Evolutionary conservation across 2,797 vertebrate species (phyloP).

Genomic region (Silurus lanzhouensis): DNA sequence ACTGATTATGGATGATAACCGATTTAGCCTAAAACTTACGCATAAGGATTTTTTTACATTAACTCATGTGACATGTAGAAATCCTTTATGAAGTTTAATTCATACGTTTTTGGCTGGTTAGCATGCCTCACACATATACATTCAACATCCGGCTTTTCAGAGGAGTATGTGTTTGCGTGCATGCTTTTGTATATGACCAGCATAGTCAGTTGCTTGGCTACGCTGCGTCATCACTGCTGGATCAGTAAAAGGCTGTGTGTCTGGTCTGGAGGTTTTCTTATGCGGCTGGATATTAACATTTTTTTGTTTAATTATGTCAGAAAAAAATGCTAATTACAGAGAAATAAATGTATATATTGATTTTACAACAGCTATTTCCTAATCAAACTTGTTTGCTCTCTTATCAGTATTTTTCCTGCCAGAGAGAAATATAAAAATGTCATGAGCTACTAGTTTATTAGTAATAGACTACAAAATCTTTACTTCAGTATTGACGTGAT

Average conservation of each 20-base stretch:
- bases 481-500: background rate
- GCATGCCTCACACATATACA: slow-evolving; percentile 27
- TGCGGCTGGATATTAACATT: background rate
- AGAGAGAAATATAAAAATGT: background rate
- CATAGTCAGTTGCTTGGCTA: slow-evolving; percentile 52
- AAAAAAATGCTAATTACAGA: background rate
- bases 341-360: background rate
- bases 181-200: slow-evolving; percentile 19
- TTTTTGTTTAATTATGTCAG: background rate
- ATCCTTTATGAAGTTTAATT: slow-evolving; percentile 12
- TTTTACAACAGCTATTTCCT: background rate
- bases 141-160: slow-evolving; percentile 31
- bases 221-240: slow-evolving; percentile 27
- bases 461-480: background rate
- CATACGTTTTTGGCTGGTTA: slow-evolving; percentile 40
- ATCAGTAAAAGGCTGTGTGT: background rate
- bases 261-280: background rate
- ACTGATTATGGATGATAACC: background rate
- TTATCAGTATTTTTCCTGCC: background rate
- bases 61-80: background rate
- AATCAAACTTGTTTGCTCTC: background rate
- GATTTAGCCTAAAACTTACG: background rate
- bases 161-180: background rate
- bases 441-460: background rate
- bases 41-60: background rate